Base-by-base conservation (phyloP, 2,888 invertebrate genomes). In the Muscina levida region DNA sequence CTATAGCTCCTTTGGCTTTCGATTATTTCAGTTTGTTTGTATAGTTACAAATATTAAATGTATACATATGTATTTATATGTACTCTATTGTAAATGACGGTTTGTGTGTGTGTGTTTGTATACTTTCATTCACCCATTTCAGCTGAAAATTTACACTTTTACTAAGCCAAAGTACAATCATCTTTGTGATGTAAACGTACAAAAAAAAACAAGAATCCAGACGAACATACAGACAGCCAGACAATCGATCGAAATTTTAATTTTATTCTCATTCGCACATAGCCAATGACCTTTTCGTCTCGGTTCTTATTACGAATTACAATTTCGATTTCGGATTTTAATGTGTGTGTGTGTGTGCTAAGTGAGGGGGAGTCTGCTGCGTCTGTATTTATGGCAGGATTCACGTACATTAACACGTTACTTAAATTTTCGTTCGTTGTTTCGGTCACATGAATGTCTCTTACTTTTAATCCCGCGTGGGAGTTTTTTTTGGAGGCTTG, bases 271-370 rank as follows among this genome's bases (percentile, higher is more conserved):
- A 67, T 39, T 53, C 56, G 39, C 51, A 51, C 31, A 71, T 74
- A 74, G 66, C 59, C 71, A 79, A 71, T 79, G 74, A 74, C 79
- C 74, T 79, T 73, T 67, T 67, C 17, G 57, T 31, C 39, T 62
- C 39, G 13, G n/a, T 62, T 62, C 13, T 42, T 62, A 17, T 42
- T 42, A 62, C 62, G 22, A 39, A 62, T 53, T 13, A 22, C 22
- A 53, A 10, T 53, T 53, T 53, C 13, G 53, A 22, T 53, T 53
- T 22, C 22, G 51, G 19, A 8, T 44, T 17, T 19, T 22, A 17
- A 17, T 10, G 11, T 37, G 48, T 39, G 26, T 26, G 19, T 53
- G n/a, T n/a, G n/a, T n/a, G n/a, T n/a, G n/a, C n/a, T n/a, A n/a
- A n/a, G n/a, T n/a, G n/a, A n/a, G 57, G 46, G 2, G 10, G 2